Evolutionary conservation across 2,113 vertebrate species (phyloP), one percentile per base, ranked within the genome.

Genomic region (Thymallus thymallus): DNA sequence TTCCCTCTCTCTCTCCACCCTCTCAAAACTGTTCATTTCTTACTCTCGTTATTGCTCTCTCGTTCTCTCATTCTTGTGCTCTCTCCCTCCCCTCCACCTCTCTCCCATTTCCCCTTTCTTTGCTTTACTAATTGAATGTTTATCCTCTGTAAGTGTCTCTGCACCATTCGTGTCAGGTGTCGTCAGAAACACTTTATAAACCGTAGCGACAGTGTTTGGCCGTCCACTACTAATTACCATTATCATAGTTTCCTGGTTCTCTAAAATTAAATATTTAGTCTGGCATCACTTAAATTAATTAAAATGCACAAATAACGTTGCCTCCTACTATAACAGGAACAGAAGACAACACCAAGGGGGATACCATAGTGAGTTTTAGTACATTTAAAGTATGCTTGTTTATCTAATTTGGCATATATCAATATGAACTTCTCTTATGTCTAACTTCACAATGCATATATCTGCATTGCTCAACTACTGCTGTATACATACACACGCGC

Each of bases 251-350:
- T 84, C 79, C 77, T 76, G 79, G 35, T 79, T 64, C 72, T 81
- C 69, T 77, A n/a, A 56, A 41, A 86, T 86, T 76, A 84, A 86
- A 85, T 86, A 86, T 88, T 84, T 73, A 86, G 80, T 78, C 76
- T 80, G 72, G 69, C 81, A 86, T 85, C 78, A 74, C 77, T 82
- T 12, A 4, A 51, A 51, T 16, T 4, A 51, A 51, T 51, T 14
- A 13, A 51, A 16, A 51, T 51, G 46, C 16, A 51, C 16, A 41
- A 41, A 9, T 51, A 51, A 14, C 4, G 46, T 16, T 48, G 46
- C 46, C 4, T 48, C 14, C 14, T 48, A 48, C 46, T 48, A 12
- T 48, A 48, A 48, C 46, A 48, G 46, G 13, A 14, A 51, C 12
- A 51, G 46, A 18, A 51, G 16, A 51, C 14, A 16, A 51, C 46